Percentiles rank a stretch among this genome's conserved stretches.
phyloP scores from a whole-genome alignment of 2,113 vertebrate species.

The Lophochroa leadbeateri region DNA sequence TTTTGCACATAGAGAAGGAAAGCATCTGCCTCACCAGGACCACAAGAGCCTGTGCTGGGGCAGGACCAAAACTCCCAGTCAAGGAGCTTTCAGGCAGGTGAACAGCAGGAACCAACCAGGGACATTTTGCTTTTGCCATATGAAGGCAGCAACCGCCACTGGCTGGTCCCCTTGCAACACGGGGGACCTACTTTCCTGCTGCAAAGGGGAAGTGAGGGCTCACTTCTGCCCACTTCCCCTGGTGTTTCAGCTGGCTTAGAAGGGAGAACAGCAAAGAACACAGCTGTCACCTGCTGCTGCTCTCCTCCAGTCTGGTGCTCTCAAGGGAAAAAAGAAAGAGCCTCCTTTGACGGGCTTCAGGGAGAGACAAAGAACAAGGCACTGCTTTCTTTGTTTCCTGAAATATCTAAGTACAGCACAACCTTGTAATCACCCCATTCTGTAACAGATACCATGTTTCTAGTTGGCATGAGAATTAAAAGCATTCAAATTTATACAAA shows the following conservation, averaged over 20 bases:
- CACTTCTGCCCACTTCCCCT: background rate
- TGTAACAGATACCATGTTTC: background rate
- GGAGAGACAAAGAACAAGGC: background rate
- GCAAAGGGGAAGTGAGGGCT: background rate
- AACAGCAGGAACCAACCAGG: fast-evolving
- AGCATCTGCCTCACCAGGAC: background rate
- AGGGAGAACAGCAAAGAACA: background rate
- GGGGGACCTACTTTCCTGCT: background rate
- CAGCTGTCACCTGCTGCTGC: fast-evolving
- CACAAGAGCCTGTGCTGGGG: fast-evolving
- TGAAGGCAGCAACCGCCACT: fast-evolving
- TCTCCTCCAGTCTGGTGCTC: background rate
- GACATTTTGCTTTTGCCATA: background rate
- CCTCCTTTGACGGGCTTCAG: background rate
- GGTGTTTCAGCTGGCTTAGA: background rate
- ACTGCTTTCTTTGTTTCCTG: background rate
- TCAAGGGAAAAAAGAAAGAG: background rate
- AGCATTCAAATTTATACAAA: background rate
- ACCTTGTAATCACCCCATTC: fast-evolving
- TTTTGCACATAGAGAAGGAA: background rate
- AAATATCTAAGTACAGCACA: background rate
- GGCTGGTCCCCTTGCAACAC: background rate
- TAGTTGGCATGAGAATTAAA: background rate
- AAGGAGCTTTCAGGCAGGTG: fast-evolving
- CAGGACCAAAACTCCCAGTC: background rate